phyloP scores from a whole-genome alignment of 2,113 vertebrate species.

The Myiagra hebetior region DNA sequence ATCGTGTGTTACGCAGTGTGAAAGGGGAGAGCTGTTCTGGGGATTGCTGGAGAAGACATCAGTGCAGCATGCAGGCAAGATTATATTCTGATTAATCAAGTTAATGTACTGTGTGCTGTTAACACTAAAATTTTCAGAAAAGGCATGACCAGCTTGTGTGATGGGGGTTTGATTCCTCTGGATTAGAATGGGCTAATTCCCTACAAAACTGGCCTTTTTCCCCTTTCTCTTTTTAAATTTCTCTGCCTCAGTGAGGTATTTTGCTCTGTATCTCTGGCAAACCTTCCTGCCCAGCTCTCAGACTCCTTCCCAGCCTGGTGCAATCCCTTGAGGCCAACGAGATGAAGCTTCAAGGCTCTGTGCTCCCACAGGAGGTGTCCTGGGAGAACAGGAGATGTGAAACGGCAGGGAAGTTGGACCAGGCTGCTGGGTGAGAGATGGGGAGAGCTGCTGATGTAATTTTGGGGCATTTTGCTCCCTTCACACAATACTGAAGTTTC shows the following conservation, averaged over 20 bases:
- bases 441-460: neutral
- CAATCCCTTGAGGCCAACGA: neutral
- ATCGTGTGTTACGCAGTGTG: fast-evolving
- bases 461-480: neutral
- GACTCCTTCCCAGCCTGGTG: neutral
- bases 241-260: neutral
- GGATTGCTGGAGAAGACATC: neutral
- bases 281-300: neutral
- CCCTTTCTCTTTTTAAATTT: neutral
- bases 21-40: neutral
- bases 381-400: fast-evolving
- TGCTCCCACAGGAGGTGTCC: neutral
- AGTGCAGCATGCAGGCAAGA: neutral
- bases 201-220: neutral
- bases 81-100: neutral
- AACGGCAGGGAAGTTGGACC: neutral
- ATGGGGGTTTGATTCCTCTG: neutral
- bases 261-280: neutral
- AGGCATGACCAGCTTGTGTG: fast-evolving
- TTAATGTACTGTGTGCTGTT: neutral
- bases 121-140: neutral
- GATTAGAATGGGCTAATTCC: neutral
- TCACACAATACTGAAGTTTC: neutral
- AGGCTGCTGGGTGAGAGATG: neutral
- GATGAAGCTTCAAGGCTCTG: neutral